These are phyloP conservation scores for Chascanopsetta lugubris DNA, from an alignment of 2,113 vertebrate genomes.

Conservation along the genomic window DNA sequence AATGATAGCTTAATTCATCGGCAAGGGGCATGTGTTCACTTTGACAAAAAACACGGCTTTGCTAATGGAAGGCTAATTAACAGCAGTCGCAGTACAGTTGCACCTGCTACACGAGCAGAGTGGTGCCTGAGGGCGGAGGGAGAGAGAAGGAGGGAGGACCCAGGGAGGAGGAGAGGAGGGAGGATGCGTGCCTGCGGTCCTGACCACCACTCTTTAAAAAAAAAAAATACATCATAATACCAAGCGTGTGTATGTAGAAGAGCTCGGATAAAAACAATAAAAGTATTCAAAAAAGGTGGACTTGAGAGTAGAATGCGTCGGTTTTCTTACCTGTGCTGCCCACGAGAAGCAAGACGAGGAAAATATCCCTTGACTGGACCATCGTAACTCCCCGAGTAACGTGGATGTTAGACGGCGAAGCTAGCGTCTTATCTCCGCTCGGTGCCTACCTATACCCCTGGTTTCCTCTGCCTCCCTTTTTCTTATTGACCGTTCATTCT, in stretches of 20 bases:
- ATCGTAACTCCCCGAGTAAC: constrained; percentile 84
- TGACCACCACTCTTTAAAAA: constrained; percentile 18
- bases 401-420: constrained; percentile 52
- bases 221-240: no score
- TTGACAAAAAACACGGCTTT: background rate
- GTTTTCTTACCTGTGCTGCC: constrained; percentile 87
- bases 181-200: constrained; percentile 40
- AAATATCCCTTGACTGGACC: constrained; percentile 85
- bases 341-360: constrained; percentile 87
- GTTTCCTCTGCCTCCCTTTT: constrained; percentile 12
- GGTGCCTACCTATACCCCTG: constrained; percentile 34
- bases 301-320: background rate
- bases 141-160: constrained; percentile 38
- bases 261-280: background rate
- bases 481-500: constrained; percentile 62
- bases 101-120: constrained; percentile 50
- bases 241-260: no score
- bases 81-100: constrained; percentile 40
- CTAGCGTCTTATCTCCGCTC: constrained; percentile 43
- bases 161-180: constrained; percentile 24
- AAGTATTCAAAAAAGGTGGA: background rate
- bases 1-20: background rate
- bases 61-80: constrained; percentile 54
- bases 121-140: constrained; percentile 42
- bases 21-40: constrained; percentile 21